These are phyloP conservation scores for Myocastor coypus DNA, from an alignment of 2,113 vertebrate species.

Conservation along the genomic window DNA sequence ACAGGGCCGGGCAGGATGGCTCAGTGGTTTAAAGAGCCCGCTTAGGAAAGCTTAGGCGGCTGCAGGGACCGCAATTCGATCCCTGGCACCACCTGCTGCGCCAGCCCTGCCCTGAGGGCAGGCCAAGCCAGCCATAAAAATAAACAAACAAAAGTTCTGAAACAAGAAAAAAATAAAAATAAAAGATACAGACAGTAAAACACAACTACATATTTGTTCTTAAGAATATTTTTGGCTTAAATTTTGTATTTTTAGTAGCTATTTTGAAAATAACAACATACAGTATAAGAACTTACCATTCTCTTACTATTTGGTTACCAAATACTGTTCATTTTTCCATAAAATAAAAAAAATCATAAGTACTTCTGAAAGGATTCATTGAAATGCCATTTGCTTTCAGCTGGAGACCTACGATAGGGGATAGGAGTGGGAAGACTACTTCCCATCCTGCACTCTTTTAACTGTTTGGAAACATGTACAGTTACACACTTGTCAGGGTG, in stretches of 20 bases:
- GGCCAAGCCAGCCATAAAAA: too few relatives aligned
- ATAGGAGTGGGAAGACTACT: not conserved
- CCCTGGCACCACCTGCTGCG: too few relatives aligned
- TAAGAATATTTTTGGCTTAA: not conserved
- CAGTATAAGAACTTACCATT: not conserved
- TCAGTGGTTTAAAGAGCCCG: too few relatives aligned
- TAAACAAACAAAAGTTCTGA: too few relatives aligned
- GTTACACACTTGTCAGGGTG: not conserved
- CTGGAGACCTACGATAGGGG: not conserved
- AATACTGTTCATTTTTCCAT: not conserved
- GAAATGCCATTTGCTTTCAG: not conserved
- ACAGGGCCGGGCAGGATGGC: too few relatives aligned
- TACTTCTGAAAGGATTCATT: not conserved
- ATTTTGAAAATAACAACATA: not conserved
- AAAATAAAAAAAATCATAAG: not conserved
- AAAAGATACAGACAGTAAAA: too few relatives aligned
- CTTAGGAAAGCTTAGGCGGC: too few relatives aligned
- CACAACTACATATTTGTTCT: not conserved
- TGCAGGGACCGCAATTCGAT: too few relatives aligned
- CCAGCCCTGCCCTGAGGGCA: too few relatives aligned
- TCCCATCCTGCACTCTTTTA: not conserved
- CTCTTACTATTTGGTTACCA: not conserved
- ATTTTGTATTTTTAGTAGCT: not conserved
- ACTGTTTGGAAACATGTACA: not conserved
- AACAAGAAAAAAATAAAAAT: too few relatives aligned